phyloP scores from a whole-genome alignment of 2,888 invertebrate genomes.

The Nomada flava region DNA sequence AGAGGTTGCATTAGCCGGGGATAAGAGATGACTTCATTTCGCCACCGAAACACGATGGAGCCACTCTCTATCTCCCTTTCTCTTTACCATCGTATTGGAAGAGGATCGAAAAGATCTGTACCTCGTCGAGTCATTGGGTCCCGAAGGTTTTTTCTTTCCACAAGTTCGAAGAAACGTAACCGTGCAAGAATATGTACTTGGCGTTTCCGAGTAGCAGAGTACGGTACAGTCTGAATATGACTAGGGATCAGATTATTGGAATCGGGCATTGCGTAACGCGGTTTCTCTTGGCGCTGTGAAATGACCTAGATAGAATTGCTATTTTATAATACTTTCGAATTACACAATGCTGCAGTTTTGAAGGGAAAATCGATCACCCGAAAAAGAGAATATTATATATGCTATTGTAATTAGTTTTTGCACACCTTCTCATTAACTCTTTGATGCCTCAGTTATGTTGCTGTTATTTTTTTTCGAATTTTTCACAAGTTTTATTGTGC shows the following conservation, averaged over 20 bases:
- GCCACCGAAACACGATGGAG: slow-evolving; percentile 42
- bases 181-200: slow-evolving; percentile 21
- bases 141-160: slow-evolving; percentile 5
- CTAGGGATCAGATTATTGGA: slow-evolving; percentile 11
- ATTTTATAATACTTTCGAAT: neutral
- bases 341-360: too few relatives aligned
- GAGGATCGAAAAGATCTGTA: slow-evolving; percentile 22
- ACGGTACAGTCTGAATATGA: too few relatives aligned
- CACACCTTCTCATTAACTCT: too few relatives aligned
- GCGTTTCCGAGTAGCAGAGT: slow-evolving; percentile 12
- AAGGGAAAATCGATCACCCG: too few relatives aligned
- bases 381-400: too few relatives aligned
- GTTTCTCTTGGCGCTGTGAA: neutral
- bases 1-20: slow-evolving; percentile 46
- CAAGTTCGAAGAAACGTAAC: slow-evolving; percentile 34
- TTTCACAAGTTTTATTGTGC: too few relatives aligned
- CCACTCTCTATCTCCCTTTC: slow-evolving; percentile 10
- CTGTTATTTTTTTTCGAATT: too few relatives aligned
- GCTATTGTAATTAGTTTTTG: too few relatives aligned
- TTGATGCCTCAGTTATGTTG: too few relatives aligned
- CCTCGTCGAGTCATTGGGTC: neutral
- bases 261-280: slow-evolving; percentile 10
- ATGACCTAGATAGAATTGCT: too few relatives aligned
- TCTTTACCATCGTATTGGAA: neutral
- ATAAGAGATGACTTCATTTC: slow-evolving; percentile 69